phyloP scores from a whole-genome alignment of 2,888 invertebrate species.

The Celastrina argiolus region DNA sequence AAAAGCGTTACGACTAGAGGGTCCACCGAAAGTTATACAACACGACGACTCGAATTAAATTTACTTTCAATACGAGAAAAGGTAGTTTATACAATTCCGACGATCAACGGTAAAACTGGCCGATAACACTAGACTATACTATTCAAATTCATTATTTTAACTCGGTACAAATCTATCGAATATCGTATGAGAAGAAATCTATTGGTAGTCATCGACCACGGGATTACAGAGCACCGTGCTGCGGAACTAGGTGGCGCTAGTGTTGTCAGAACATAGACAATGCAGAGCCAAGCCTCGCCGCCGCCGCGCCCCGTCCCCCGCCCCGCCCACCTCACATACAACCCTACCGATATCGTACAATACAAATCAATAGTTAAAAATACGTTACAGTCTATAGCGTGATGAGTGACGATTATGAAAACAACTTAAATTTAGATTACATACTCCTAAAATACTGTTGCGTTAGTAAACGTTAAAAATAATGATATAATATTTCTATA shows the following conservation, averaged over 20 bases:
- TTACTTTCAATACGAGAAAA: neutral
- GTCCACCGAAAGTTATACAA: slow-evolving; percentile 30
- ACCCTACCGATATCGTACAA: slow-evolving; percentile 38
- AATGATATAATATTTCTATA: slow-evolving; percentile 70
- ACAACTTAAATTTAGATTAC: slow-evolving; percentile 70
- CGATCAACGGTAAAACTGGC: neutral
- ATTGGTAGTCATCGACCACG: neutral
- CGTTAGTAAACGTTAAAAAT: slow-evolving; percentile 71
- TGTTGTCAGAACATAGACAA: slow-evolving; percentile 36
- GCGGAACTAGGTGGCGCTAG: slow-evolving; percentile 6
- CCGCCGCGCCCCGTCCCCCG: slow-evolving; percentile 28
- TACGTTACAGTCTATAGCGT: slow-evolving; percentile 49
- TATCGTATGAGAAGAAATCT: neutral
- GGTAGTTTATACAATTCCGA: neutral
- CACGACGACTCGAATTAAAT: neutral
- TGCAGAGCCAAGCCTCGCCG: neutral
- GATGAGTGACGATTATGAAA: slow-evolving; percentile 36
- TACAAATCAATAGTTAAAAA: slow-evolving; percentile 36
- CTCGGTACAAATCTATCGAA: neutral
- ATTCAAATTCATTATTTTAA: neutral
- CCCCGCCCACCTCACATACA: slow-evolving; percentile 38
- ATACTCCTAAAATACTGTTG: slow-evolving; percentile 74
- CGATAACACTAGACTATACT: neutral
- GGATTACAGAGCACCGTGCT: neutral
- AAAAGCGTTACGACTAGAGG: slow-evolving; percentile 29